Evolutionary conservation across 2,888 invertebrate genomes (phyloP), one percentile per base, ranked within the genome.

Genomic region (Timema cristinae): DNA sequence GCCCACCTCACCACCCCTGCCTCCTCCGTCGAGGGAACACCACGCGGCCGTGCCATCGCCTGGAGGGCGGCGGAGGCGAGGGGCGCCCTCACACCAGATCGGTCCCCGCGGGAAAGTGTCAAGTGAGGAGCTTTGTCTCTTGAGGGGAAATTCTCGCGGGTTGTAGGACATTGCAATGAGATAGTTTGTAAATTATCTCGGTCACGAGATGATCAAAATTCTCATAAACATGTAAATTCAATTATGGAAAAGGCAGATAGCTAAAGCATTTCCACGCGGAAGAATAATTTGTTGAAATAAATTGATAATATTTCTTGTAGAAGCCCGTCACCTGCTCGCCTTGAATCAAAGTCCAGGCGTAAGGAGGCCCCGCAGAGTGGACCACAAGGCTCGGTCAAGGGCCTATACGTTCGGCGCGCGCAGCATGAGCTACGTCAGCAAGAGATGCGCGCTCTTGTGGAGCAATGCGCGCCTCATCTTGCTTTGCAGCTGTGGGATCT

Each of bases 391-490:
- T 67, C 63, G 50, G 59, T 71, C 47, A 63, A 70, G 16, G 75
- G 71, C 48, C 70, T 74, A 32, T 71, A 75, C 56, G 68, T 63
- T 15, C 70, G 73, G 16, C 71, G 74, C 15, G 73, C 68, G 6
- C 69, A 69, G 10, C 75, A 75, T 52, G 73, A 71, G 52, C 74
- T 70, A 6, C 70, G 68, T 9, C 73, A 70, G 54, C 68, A 59
- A 7, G 78, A 88, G 86, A 86, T 87, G 84, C 78, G 80, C n/a
- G 79, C 81, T 16, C 83, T 85, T 15, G 86, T 88, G 4, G 82
- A 81, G 6, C 81, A 83, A 66, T 86, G 88, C 0, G 88, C 88
- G 0, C 88, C 89, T 0, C 87, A 87, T 79, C 80, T 88, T 66
- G 86, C 87, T 0, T 78, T 89, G 72, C 83, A 83, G 73, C 82